Evolutionary conservation across 1,140 invertebrate species (phyloP).

Genomic region (Colletes gigas): DNA sequence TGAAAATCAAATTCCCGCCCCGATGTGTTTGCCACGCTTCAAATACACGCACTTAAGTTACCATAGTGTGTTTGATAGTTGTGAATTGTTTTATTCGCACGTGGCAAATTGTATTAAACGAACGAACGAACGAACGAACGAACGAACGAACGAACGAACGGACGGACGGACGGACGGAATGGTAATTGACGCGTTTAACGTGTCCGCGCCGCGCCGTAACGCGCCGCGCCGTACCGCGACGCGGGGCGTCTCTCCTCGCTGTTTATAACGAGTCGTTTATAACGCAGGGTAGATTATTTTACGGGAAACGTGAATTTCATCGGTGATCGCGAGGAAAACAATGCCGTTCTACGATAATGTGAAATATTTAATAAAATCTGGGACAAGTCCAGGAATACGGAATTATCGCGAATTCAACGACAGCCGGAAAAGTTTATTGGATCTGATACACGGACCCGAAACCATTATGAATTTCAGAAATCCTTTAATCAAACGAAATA

Average conservation of each 20-base stretch:
- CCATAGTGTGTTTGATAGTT: conserved; percentile 39
- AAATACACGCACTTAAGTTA: conserved; percentile 46
- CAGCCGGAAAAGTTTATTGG: too few species aligned
- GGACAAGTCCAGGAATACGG: too few species aligned
- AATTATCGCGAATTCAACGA: too few species aligned
- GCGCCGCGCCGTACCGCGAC: too few species aligned
- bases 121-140: conserved; percentile 25
- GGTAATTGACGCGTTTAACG: conserved; percentile 42
- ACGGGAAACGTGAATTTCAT: neutral
- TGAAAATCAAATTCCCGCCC: conserved; percentile 50
- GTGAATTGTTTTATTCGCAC: conserved; percentile 44
- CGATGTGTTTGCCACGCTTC: conserved; percentile 10
- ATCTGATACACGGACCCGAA: too few species aligned
- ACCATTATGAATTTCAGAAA: too few species aligned
- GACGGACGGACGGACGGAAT: conserved; percentile 24
- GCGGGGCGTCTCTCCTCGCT: neutral
- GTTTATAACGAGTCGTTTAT: conserved; percentile 43
- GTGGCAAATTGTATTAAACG: conserved; percentile 46
- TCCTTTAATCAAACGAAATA: too few species aligned
- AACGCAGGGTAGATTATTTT: conserved; percentile 7
- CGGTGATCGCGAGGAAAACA: too few species aligned
- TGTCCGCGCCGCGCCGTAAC: too few species aligned
- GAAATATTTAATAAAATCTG: too few species aligned
- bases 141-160: too few species aligned
- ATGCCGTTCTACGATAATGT: too few species aligned